Evolutionary conservation across 2,888 invertebrate genomes (phyloP).

Genomic region (Aspidapion aeneum): DNA sequence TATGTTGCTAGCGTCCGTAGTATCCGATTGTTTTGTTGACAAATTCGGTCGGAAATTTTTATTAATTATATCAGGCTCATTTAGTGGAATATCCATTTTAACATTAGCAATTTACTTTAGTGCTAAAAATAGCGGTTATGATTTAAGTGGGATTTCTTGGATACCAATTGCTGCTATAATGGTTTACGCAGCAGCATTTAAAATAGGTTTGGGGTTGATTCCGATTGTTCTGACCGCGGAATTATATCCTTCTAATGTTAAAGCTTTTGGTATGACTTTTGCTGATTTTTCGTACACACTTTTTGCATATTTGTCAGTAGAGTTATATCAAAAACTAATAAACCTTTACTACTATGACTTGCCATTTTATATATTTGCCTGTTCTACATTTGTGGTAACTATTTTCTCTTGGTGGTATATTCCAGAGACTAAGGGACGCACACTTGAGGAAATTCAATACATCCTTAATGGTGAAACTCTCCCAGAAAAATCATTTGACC

Average conservation of each 20-base stretch:
- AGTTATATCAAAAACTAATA: constrained; percentile 38
- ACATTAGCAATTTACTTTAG: constrained; percentile 41
- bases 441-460: constrained; percentile 43
- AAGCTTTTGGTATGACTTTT: constrained; percentile 35
- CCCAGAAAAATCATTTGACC: no score
- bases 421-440: constrained; percentile 44
- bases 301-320: constrained; percentile 39
- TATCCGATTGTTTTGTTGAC: constrained; percentile 40
- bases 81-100: constrained; percentile 40
- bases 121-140: constrained; percentile 33
- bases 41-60: constrained; percentile 42
- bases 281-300: constrained; percentile 43
- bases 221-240: constrained; percentile 45
- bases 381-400: constrained; percentile 38
- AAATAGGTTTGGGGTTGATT: constrained; percentile 44
- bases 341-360: constrained; percentile 37
- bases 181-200: constrained; percentile 35
- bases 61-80: constrained; percentile 37
- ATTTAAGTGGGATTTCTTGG: constrained; percentile 34
- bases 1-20: constrained; percentile 40
- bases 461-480: constrained; percentile 38
- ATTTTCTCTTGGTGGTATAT: constrained; percentile 40
- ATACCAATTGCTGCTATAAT: constrained; percentile 28
- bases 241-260: constrained; percentile 40
- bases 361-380: constrained; percentile 42